Evolutionary conservation across 1,140 invertebrate species (phyloP), one percentile per base, ranked within the genome.

Genomic region (Cyrtorhinus lividipennis): DNA sequence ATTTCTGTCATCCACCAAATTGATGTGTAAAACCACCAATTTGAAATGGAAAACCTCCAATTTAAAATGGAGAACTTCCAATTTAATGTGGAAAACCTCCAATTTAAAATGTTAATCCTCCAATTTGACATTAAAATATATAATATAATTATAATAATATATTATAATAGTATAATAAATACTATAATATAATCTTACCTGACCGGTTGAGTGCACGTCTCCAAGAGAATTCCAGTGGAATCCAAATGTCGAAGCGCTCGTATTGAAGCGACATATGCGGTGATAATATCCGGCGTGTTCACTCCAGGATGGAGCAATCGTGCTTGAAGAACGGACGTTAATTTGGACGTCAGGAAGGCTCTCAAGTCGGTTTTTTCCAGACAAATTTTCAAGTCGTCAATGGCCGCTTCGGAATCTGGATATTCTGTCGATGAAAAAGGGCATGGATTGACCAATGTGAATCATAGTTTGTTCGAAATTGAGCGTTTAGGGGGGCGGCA

Each of bases 221-320:
- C 93, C 46, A 99, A 76, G 56, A 99, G 82, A 24, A 98, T 89
- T 24, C 95, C 95, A 30, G 86, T 88, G 10, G 88, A 87, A 75
- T 99, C 96, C 22, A 99, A 77, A 66, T 95, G 85, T 65, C 90
- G 81, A 30, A 99, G 78, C 2, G 94, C 83, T 72, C 92, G 86
- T 18, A 99, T 98, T 27, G 94, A 88, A 22, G 92, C 87, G 22
- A 98, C 88, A 73, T 99, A 99, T 0, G 94, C 95, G 25, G 93
- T 95, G 59, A 99, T 77, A 69, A 99, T 95, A 72, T 98, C 94
- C 45, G 88, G 83, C n/a, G 96, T 99, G 68, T 95, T 95, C 0
- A 98, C 95, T 64, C 93, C 95, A 15, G 90, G 88, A 76, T 94
- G 90, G 18, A 95, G 71, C n/a, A 95, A 75, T 68, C 90, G 80